Base-by-base conservation (phyloP, 2,888 invertebrate species). In the Saturnia pavonia region DNA sequence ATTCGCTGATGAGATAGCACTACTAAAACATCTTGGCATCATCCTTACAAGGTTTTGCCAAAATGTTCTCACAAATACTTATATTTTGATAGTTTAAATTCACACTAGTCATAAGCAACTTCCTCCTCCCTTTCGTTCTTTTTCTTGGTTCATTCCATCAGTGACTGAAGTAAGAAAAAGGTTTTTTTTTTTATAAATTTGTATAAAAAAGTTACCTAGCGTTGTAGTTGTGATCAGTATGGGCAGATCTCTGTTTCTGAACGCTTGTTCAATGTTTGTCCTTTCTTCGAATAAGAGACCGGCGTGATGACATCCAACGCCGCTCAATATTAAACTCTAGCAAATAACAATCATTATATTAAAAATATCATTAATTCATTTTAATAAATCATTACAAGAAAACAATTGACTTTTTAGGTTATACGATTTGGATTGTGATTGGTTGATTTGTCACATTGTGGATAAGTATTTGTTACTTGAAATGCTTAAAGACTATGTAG, bases 301-400 rank as follows among this genome's bases (percentile, higher is more conserved):
- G 14, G 97, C 97, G 89, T 97, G 97, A 82, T 97, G 97, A 80
- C 95, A 96, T 0, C 96, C 97, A 19, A 97, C 95, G 0, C 97
- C 97, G 73, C 91, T 90, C 73, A 94, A 76, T 6, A 96, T 85
- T 72, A 95, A 83, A 11, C 81, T 74, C 88, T 86, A 40, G n/a
- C 8, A 4, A 40, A 34, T 57, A 65, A n/a, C 19, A 65, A 40
- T 65, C 6, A 65, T 40, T 27, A 14, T 63, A 63, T 34, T 16
- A 63, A 34, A 19, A 65, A 65, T 63, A 63, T 60, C 8, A 60
- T 60, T 25, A 27, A 60, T 25, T 27, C 27, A 27, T 27, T 27
- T 27, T 14, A 60, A 27, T 51, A 51, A 51, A 16, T n/a, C 51
- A 51, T 51, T n/a, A 51, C 8, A 51, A 51, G 51, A 51, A 51